Percentiles rank a stretch among this genome's conserved stretches.
Evolutionary conservation across 2,113 vertebrate genomes (phyloP).

Genomic region (Sakesphorus luctuosus): DNA sequence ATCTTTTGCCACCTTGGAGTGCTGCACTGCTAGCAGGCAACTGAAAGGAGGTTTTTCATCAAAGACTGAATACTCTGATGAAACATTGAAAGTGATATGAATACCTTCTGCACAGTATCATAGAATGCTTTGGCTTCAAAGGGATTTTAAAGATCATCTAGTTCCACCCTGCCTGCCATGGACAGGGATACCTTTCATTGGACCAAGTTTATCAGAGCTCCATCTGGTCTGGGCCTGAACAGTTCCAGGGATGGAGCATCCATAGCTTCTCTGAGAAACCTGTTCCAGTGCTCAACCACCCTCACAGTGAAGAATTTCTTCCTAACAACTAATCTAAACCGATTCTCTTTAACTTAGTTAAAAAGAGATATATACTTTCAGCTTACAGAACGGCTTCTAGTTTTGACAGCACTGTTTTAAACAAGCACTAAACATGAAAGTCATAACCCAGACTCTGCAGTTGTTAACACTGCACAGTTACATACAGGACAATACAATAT

Average conservation of each 20-base stretch:
- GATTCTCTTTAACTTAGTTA: neutral
- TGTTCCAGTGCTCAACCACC: neutral
- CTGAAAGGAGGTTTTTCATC: neutral
- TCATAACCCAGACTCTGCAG: neutral
- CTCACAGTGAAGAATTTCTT: neutral
- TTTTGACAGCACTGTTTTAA: neutral
- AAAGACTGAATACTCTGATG: neutral
- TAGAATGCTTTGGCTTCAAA: neutral
- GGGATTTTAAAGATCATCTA: neutral
- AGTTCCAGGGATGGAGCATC: neutral
- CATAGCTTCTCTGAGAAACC: neutral
- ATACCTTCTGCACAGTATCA: neutral
- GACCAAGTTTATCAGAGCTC: neutral
- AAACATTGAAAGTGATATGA: neutral
- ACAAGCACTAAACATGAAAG: neutral
- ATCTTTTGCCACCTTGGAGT: neutral
- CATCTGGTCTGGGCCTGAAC: neutral
- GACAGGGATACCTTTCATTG: neutral
- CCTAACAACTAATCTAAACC: neutral
- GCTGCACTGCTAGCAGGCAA: neutral
- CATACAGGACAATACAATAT: neutral
- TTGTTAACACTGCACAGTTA: neutral
- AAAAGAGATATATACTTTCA: neutral
- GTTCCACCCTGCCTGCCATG: neutral
- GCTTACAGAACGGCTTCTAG: neutral